Evolutionary conservation across 2,113 vertebrate species (phyloP), one percentile per base, ranked within the genome.

Genomic region (Datnioides undecimradiatus): DNA sequence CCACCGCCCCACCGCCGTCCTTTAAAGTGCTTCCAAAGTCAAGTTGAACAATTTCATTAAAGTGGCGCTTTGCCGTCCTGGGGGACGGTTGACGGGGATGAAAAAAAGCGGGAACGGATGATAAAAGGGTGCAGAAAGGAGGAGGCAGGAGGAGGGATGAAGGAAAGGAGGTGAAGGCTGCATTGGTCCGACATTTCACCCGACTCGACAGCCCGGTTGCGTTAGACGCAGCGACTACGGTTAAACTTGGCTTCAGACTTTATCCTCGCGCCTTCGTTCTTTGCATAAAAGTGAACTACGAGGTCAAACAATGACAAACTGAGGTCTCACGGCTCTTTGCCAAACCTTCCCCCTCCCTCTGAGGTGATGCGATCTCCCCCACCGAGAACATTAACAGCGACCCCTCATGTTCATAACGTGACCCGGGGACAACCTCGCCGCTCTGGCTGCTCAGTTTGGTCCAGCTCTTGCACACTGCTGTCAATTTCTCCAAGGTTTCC

Each of bases 11-110:
- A n/a, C n/a, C n/a, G n/a, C n/a, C 25, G 58, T 65, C 73, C 87
- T 93, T 89, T 91, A 57, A 93, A 88, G 79, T 88, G 48, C 85
- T 80, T 93, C 93, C 91, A 92, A 90, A 91, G 90, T 90, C 83
- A 89, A 87, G 87, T 85, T 74, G 71, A 85, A 92, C 84, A 83
- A 85, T 90, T 93, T 90, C 78, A 92, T 91, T 88, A 92, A 78
- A 85, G n/a, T 62, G 46, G 73, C 73, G 40, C 78, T 81, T 76
- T 77, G 75, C 71, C 82, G 81, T 88, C 82, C 29, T 40, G 83
- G 81, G 88, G 80, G 87, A 81, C 79, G 63, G 76, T 79, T 75
- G 84, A 88, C 78, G 48, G 59, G 64, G 76, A 48, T 16, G 49
- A 72, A 66, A 69, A 69, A 63, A 43, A 41, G 63, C 52, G 81